Conservation (phyloP, 2,113 vertebrate species). For the Nipponia nippon region DNA sequence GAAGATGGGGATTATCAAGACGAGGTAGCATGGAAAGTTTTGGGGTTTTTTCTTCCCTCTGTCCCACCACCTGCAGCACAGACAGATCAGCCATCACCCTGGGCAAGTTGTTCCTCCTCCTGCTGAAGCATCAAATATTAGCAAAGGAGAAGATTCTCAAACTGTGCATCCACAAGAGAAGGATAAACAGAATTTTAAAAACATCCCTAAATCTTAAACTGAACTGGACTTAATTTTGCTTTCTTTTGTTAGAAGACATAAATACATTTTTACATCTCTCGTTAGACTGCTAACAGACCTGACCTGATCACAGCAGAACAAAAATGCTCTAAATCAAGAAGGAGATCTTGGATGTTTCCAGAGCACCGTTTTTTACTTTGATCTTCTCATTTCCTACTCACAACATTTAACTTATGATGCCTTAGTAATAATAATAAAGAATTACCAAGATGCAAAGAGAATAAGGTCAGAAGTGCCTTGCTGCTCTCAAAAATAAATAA, state of each 20-base stretch:
- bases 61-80: neutral
- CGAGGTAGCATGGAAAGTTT: neutral
- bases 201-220: neutral
- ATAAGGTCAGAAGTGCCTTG: neutral
- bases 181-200: slow-evolving; percentile 18
- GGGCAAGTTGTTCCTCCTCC: neutral
- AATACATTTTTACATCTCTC: neutral
- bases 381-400: neutral
- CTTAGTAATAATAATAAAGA: neutral
- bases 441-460: neutral
- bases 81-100: neutral
- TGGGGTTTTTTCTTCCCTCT: neutral
- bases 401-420: neutral
- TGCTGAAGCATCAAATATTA: neutral
- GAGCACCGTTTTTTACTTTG: neutral
- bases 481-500: neutral
- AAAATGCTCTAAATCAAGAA: neutral
- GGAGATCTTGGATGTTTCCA: neutral
- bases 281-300: neutral
- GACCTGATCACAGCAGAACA: neutral
- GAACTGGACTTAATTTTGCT: neutral
- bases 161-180: neutral
- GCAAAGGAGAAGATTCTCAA: neutral
- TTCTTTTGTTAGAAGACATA: slow-evolving; percentile 6
- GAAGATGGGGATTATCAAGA: neutral